Conservation (phyloP, 2,113 vertebrate species). For the Gallinago undulata region DNA sequence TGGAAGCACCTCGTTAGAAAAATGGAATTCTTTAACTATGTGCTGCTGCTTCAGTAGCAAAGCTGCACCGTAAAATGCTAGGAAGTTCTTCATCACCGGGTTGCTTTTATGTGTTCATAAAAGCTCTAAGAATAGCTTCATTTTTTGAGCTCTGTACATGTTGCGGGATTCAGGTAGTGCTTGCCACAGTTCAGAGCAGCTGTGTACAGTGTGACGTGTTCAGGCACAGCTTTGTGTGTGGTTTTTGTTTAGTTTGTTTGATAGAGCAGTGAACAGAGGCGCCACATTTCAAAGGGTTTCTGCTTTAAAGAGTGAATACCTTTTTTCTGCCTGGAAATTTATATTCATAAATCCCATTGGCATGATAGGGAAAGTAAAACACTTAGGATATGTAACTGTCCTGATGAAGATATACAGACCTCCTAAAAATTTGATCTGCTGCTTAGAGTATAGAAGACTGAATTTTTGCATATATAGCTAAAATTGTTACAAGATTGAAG, state of each 20-base stretch:
- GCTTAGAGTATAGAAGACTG: neutral
- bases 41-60: neutral
- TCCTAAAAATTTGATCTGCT: neutral
- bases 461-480: neutral
- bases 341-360: neutral
- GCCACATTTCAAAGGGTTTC: neutral
- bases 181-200: neutral
- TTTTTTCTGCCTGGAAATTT: neutral
- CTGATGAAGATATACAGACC: neutral
- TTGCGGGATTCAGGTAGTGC: neutral
- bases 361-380: neutral
- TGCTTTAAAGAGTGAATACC: neutral
- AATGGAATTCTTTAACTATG: neutral
- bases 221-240: neutral
- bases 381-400: neutral
- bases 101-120: conserved; percentile 29
- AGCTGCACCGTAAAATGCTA: neutral
- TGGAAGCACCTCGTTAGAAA: neutral
- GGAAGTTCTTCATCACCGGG: neutral
- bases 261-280: neutral
- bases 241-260: neutral
- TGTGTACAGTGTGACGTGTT: neutral
- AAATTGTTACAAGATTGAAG: neutral
- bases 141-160: neutral
- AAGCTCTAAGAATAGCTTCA: neutral